Percentiles rank a stretch among this genome's conserved stretches.
Evolutionary conservation across 1,140 invertebrate genomes (phyloP).

Genomic region (Capitella teleta): DNA sequence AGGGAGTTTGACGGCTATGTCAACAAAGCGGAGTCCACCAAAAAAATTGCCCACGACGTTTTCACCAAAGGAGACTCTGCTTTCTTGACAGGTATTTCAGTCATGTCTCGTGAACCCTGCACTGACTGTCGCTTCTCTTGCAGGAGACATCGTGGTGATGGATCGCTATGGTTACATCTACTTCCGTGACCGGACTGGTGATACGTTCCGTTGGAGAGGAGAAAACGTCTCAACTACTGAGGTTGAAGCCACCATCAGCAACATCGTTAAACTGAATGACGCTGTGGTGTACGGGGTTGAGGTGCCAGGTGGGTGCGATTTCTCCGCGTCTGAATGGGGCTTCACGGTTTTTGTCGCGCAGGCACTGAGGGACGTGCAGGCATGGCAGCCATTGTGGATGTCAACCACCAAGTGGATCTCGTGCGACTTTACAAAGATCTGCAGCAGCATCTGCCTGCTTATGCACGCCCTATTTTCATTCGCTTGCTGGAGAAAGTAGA

Average conservation of each 20-base stretch:
- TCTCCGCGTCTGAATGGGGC: neutral
- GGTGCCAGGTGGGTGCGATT: constrained; percentile 47
- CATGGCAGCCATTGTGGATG: constrained; percentile 88
- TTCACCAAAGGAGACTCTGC: constrained; percentile 79
- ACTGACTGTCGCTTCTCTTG: too few relatives aligned
- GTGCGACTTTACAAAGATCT: constrained; percentile 23
- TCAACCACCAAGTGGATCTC: constrained; percentile 54
- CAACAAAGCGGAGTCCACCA: constrained; percentile 78
- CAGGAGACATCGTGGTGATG: constrained; percentile 80
- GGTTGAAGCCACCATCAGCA: constrained; percentile 86
- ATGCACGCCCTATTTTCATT: constrained; percentile 80
- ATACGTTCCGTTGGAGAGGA: constrained; percentile 92
- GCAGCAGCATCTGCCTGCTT: constrained; percentile 56
- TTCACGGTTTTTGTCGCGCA: constrained; percentile 27
- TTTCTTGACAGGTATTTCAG: constrained; percentile 78
- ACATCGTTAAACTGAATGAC: constrained; percentile 71
- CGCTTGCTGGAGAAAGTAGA: constrained; percentile 69
- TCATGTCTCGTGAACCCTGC: too few relatives aligned
- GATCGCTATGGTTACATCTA: constrained; percentile 89
- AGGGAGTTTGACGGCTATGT: constrained; percentile 69
- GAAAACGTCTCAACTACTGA: constrained; percentile 98
- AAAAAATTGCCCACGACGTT: constrained; percentile 83
- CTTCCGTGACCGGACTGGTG: constrained; percentile 92
- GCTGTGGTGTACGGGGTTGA: constrained; percentile 88
- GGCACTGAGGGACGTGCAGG: constrained; percentile 82